A percentile compares a stretch with the other conserved stretches of the same genome.
Conservation (phyloP, 64 coral and sea anemone genomes). For the Pachyseris speciosa region DNA sequence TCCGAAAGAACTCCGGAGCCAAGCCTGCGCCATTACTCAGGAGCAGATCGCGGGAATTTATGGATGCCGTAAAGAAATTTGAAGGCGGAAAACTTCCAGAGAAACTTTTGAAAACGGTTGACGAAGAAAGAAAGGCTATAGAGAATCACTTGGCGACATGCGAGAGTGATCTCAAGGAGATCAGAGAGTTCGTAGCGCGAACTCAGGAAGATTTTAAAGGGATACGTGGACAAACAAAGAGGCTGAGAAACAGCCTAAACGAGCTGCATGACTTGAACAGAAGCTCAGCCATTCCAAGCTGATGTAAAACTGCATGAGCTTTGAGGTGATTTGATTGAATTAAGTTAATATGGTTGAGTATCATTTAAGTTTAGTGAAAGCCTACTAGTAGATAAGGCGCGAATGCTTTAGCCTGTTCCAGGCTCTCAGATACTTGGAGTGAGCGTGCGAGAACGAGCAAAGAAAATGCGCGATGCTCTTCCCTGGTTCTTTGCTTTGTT, state of each 20-base stretch:
- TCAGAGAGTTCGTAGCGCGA: conserved; percentile 1
- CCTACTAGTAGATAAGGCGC: too few species aligned
- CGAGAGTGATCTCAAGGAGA: conserved; percentile 14
- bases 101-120: conserved; percentile 31
- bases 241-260: neutral
- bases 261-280: neutral
- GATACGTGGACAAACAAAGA: conserved; percentile 13
- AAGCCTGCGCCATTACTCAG: conserved; percentile 23
- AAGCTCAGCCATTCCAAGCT: neutral
- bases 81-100: conserved; percentile 35
- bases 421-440: too few species aligned
- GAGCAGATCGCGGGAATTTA: conserved; percentile 31
- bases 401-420: too few species aligned
- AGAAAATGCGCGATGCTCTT: too few species aligned
- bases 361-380: too few species aligned
- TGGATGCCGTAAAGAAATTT: conserved; percentile 46
- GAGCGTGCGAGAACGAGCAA: too few species aligned
- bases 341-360: too few species aligned
- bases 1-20: neutral
- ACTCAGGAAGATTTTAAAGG: conserved; percentile 34
- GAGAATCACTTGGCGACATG: neutral
- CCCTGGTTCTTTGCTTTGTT: too few species aligned
- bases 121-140: conserved; percentile 8
- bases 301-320: too few species aligned
- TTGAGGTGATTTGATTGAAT: too few species aligned